These are phyloP conservation scores for Alligator sinensis DNA, from an alignment of 2,113 vertebrate genomes.

Conservation along the genomic window DNA sequence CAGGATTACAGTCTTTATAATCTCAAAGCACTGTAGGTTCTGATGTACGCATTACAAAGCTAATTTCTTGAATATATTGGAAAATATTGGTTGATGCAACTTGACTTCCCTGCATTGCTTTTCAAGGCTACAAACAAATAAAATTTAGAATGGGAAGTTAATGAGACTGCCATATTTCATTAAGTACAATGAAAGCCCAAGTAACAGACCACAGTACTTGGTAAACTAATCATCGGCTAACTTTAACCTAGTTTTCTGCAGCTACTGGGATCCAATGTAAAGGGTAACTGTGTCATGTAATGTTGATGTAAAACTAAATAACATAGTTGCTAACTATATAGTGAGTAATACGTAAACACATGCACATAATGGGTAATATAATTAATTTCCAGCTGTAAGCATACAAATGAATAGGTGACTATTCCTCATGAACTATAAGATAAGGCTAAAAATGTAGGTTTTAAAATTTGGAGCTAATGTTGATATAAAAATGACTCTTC, in stretches of 20 bases:
- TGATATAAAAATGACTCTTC: not conserved
- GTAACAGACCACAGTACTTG: not conserved
- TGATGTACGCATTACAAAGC: not conserved
- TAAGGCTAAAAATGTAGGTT: not conserved
- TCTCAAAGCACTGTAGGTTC: not conserved
- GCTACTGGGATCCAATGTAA: not conserved
- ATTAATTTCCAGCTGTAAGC: not conserved
- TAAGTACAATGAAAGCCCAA: not conserved
- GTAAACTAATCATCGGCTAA: not conserved
- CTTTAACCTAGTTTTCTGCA: not conserved
- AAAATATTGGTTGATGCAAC: not conserved
- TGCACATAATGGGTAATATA: not conserved
- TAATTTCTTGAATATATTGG: not conserved
- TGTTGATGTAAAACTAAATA: not conserved
- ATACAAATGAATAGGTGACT: not conserved
- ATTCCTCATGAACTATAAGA: not conserved
- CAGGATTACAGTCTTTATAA: not conserved
- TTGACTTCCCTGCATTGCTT: not conserved
- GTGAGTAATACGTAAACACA: not conserved
- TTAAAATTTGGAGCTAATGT: not conserved
- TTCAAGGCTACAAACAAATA: not conserved
- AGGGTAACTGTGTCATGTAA: not conserved
- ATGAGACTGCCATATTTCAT: not conserved
- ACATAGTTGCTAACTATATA: not conserved
- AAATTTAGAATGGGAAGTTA: not conserved